These are phyloP conservation scores for Holacanthus passer DNA, from an alignment of 2,113 vertebrate species.

Conservation along the genomic window DNA sequence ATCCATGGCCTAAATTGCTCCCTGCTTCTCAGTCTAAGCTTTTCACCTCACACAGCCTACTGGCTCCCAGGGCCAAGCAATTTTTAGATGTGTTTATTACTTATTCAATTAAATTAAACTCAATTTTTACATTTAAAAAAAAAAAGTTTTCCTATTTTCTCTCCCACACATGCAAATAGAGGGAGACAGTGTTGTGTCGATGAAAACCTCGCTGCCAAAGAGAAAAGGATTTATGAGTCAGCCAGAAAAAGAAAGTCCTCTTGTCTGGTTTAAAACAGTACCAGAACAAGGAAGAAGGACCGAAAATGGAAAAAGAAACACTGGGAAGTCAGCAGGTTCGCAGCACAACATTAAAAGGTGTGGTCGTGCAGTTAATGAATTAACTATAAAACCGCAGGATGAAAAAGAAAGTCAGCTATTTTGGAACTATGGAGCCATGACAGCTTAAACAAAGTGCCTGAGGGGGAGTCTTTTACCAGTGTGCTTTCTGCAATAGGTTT, in stretches of 20 bases:
- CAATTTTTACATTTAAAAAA: conserved; percentile 49
- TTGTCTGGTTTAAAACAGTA: conserved; percentile 20
- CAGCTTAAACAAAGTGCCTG: conserved; percentile 94
- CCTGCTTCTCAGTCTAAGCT: background rate
- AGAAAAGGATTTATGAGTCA: conserved; percentile 34
- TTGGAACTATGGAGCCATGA: conserved; percentile 93
- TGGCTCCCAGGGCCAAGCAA: background rate
- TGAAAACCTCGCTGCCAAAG: conserved; percentile 27
- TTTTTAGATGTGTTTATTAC: background rate
- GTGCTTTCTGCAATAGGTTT: conserved; percentile 91
- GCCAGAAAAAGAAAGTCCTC: conserved; percentile 15
- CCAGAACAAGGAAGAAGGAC: conserved; percentile 32
- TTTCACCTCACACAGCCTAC: conserved; percentile 3
- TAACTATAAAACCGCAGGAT: conserved; percentile 87
- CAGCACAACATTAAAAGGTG: conserved; percentile 86
- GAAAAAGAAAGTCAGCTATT: conserved; percentile 85
- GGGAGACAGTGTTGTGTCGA: conserved; percentile 14
- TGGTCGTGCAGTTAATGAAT: conserved; percentile 91
- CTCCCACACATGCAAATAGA: conserved; percentile 44
- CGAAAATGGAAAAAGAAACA: conserved; percentile 51
- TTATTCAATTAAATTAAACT: conserved; percentile 25
- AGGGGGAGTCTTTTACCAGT: conserved; percentile 91
- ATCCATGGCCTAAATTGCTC: conserved; percentile 30
- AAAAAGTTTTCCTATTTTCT: conserved; percentile 54
- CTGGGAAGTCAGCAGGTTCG: conserved; percentile 87